Conservation (phyloP, 2,888 invertebrate genomes). For the Pristionchus arcanus region DNA sequence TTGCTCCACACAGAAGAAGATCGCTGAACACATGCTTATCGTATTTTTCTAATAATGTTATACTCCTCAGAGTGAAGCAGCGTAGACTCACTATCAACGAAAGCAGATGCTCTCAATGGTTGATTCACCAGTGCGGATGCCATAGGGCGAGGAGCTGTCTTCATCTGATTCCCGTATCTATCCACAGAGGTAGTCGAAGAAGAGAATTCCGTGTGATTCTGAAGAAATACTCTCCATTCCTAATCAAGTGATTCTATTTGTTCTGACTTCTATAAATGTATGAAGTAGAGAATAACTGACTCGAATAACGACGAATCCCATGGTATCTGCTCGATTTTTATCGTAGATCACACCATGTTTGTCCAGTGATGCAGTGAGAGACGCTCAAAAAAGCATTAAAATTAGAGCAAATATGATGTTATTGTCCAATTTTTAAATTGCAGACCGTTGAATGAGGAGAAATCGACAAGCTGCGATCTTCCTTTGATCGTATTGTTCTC, state of each 20-base stretch:
- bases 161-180: not conserved
- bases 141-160: not conserved
- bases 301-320: constrained; percentile 3
- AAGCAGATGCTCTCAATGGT: not conserved
- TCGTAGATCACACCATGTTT: not conserved
- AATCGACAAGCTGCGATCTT: not conserved
- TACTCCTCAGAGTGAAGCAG: not conserved
- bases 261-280: no score
- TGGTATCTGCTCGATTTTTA: not conserved
- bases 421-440: not conserved
- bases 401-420: not conserved
- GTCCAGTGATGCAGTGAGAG: not conserved
- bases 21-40: not conserved
- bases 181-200: not conserved
- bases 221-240: not conserved
- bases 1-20: not conserved
- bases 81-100: not conserved
- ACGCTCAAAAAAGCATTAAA: not conserved
- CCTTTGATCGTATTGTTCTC: not conserved
- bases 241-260: not conserved
- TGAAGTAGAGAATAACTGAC: not conserved
- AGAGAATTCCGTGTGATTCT: constrained; percentile 2
- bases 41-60: not conserved
- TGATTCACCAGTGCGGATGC: not conserved
- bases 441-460: not conserved